phyloP scores from a whole-genome alignment of 1,140 invertebrate genomes.

The Temnothorax nylanderi region DNA sequence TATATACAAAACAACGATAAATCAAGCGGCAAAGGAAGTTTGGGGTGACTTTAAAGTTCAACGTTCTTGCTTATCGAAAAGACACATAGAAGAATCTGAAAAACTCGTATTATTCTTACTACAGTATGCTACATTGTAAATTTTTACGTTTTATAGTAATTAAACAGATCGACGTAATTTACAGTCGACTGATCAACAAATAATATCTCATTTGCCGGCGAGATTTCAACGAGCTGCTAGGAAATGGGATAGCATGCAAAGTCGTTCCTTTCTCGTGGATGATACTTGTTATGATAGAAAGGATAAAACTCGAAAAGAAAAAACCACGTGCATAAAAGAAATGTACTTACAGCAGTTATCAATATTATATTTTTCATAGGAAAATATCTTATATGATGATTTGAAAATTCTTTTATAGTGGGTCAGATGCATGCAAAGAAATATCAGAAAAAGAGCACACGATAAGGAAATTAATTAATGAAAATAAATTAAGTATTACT shows the following conservation, averaged over 20 bases:
- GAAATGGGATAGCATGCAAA: conserved; percentile 48
- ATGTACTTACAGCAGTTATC: neutral
- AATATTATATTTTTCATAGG: neutral
- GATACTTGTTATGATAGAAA: neutral
- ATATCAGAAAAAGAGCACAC: neutral
- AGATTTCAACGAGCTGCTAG: conserved; percentile 27
- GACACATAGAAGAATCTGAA: neutral
- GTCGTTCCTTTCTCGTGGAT: neutral
- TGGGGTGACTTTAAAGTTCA: conserved; percentile 32
- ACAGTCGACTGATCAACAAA: conserved; percentile 13
- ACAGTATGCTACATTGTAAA: conserved; percentile 10
- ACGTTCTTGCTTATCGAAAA: neutral
- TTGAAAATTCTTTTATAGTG: neutral
- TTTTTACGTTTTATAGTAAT: neutral
- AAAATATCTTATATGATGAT: neutral
- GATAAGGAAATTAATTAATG: conserved; percentile 74
- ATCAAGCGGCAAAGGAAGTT: conserved; percentile 27
- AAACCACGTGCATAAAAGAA: neutral
- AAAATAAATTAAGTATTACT: conserved; percentile 73
- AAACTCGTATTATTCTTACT: conserved; percentile 11
- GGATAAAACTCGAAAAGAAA: neutral
- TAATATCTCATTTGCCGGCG: conserved; percentile 18
- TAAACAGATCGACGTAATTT: neutral
- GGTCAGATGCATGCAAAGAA: neutral
- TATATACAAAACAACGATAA: conserved; percentile 46